A percentile compares a stretch with the other conserved stretches of the same genome.
Conservation (phyloP, 2,113 vertebrate species). For the Syrmaticus mikado region DNA sequence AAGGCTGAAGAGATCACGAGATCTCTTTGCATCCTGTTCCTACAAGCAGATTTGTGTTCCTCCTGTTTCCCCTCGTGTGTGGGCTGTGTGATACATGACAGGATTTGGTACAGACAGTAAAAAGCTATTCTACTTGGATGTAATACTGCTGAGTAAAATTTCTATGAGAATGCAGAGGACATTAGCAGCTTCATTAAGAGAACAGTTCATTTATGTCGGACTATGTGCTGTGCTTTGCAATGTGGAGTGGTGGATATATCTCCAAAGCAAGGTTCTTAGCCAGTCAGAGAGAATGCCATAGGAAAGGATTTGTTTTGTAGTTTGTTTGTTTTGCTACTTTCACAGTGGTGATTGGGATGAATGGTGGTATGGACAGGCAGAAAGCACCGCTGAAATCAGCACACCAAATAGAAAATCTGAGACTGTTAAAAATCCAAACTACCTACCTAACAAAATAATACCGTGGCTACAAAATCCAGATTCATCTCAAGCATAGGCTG, state of each 20-base stretch:
- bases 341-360: not conserved
- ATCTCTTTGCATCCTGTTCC: conserved; percentile 9
- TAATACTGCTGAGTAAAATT: not conserved
- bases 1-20: not conserved
- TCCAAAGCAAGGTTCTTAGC: not conserved
- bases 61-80: not conserved
- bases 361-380: not conserved
- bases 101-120: conserved; percentile 5
- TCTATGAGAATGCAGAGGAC: not conserved
- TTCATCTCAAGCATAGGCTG: not conserved
- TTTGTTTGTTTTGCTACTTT: not conserved
- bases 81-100: not conserved
- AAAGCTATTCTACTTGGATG: not conserved
- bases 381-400: fast-evolving
- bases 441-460: not conserved
- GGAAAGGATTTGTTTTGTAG: not conserved
- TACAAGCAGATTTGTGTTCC: not conserved
- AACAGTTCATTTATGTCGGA: not conserved
- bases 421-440: not conserved
- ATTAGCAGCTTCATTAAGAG: not conserved
- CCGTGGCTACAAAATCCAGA: not conserved
- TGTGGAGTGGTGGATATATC: not conserved
- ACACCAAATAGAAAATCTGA: not conserved
- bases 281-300: not conserved
- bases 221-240: not conserved